phyloP scores from a whole-genome alignment of 1,140 invertebrate species.

The Procambarus clarkii region DNA sequence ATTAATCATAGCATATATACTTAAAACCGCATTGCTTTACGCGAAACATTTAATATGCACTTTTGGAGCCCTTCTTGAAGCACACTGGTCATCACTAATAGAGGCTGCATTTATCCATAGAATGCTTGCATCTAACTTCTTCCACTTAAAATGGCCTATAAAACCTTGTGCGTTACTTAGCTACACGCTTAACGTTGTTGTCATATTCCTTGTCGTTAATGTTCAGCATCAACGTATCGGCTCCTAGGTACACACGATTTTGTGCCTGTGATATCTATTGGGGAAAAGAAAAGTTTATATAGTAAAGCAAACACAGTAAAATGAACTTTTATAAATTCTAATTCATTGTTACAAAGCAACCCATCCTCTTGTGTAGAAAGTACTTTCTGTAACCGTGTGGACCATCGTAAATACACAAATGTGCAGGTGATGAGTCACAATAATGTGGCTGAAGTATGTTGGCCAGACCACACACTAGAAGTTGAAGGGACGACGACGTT shows the following conservation, averaged over 20 bases:
- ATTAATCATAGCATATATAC: no score
- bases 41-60: background rate
- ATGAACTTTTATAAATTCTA: no score
- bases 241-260: slow-evolving; percentile 95
- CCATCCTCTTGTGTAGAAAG: no score
- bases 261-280: slow-evolving; percentile 92
- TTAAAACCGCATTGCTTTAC: background rate
- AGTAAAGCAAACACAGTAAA: no score
- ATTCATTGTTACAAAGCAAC: no score
- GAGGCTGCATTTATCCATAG: background rate
- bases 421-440: no score
- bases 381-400: no score
- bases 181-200: slow-evolving; percentile 39
- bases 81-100: background rate
- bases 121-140: background rate
- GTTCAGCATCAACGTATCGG: slow-evolving; percentile 96
- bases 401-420: no score
- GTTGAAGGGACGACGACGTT: no score
- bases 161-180: background rate
- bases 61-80: background rate
- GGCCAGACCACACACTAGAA: no score
- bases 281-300: slow-evolving; percentile 63
- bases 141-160: background rate
- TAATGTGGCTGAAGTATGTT: no score
- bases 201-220: slow-evolving; percentile 96